These are phyloP conservation scores for Pseudococcus longispinus DNA, from an alignment of 2,888 invertebrate species.

Conservation along the genomic window DNA sequence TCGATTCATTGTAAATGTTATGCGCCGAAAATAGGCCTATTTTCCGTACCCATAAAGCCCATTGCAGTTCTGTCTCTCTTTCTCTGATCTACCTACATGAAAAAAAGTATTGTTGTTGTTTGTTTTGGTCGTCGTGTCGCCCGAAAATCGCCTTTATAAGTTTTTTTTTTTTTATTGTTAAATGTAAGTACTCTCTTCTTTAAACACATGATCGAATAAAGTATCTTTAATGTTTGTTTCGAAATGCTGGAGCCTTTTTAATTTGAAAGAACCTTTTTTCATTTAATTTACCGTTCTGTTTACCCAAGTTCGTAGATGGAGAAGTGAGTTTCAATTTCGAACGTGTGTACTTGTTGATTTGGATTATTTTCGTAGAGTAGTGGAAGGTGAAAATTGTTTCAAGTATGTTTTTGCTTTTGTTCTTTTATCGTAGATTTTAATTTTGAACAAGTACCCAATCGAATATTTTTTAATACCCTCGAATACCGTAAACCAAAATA, in stretches of 20 bases:
- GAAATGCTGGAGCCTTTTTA: not conserved
- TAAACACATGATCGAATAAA: slow-evolving; percentile 18
- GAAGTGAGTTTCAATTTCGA: no score
- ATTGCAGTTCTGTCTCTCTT: slow-evolving; percentile 1
- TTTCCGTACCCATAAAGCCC: not conserved
- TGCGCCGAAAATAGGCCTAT: not conserved
- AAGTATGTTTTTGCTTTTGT: no score
- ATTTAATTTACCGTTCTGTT: no score
- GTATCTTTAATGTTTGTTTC: slow-evolving; percentile 33
- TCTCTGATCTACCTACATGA: not conserved
- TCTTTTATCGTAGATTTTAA: no score
- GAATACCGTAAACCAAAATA: no score
- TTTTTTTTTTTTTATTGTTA: slow-evolving; percentile 6
- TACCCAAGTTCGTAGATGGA: no score
- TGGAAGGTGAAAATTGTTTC: no score
- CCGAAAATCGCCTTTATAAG: not conserved
- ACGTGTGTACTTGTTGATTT: no score
- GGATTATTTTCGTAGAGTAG: no score
- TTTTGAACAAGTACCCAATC: no score
- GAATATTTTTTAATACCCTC: no score
- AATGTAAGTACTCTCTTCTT: slow-evolving; percentile 13
- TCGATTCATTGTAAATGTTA: not conserved
- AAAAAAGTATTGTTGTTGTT: not conserved
- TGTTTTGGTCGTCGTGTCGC: not conserved
- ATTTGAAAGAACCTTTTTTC: not conserved